Evolutionary conservation across 2,113 vertebrate species (phyloP).

Genomic region (Eulemur macaco): DNA sequence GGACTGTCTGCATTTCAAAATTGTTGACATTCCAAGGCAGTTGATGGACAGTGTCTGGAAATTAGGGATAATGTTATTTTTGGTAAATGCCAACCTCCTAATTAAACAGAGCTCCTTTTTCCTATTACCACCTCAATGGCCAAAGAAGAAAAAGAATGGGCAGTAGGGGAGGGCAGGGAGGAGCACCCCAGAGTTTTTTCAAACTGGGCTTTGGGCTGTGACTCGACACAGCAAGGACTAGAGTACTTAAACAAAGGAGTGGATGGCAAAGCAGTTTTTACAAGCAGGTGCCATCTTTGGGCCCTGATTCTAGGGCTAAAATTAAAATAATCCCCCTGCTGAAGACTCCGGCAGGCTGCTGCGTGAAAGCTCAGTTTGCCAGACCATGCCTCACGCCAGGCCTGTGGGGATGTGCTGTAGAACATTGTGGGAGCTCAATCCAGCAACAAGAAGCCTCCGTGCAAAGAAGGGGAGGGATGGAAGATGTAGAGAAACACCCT

Average conservation of each 20-base stretch:
- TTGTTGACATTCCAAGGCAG: background rate
- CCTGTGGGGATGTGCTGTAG: background rate
- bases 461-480: background rate
- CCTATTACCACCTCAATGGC: background rate
- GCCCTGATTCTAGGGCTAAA: background rate
- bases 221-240: background rate
- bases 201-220: background rate
- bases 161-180: background rate
- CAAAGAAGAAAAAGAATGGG: background rate
- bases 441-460: background rate
- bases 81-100: background rate
- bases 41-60: constrained; percentile 2
- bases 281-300: background rate
- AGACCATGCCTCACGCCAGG: background rate
- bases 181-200: background rate
- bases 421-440: background rate
- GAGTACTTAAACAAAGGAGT: background rate
- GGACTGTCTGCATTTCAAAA: background rate
- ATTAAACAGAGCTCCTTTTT: background rate
- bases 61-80: constrained; percentile 33
- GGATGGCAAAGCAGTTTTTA: background rate
- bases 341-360: background rate
- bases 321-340: background rate
- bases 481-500: background rate
- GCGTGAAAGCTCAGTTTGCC: background rate